Conservation (phyloP, 2,113 vertebrate genomes). For the Sylvilagus bachmani region DNA sequence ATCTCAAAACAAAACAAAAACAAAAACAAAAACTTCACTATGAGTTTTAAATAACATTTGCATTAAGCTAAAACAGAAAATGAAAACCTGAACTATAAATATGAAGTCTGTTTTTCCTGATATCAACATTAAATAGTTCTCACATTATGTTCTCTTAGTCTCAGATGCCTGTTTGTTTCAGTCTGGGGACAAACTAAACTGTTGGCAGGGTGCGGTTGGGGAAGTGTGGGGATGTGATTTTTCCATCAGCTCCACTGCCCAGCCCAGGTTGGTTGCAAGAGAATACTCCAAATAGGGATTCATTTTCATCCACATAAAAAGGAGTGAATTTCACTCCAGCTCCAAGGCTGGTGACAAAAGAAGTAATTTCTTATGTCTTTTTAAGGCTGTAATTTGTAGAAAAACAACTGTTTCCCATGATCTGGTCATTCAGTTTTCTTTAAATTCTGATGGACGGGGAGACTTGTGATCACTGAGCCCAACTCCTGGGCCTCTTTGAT, state of each 20-base stretch:
- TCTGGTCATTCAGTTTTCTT: slow-evolving; percentile 30
- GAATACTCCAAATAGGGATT: background rate
- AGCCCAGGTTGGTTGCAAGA: background rate
- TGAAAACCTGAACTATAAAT: slow-evolving; percentile 40
- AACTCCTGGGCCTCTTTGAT: background rate
- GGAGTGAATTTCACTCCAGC: background rate
- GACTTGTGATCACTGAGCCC: slow-evolving; percentile 11
- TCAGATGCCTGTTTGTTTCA: background rate
- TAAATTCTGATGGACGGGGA: slow-evolving; percentile 5
- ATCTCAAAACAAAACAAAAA: too few species aligned
- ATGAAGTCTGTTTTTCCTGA: slow-evolving; percentile 6
- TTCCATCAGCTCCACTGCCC: background rate
- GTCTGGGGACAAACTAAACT: slow-evolving; percentile 28
- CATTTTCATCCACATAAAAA: background rate
- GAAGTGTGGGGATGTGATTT: background rate
- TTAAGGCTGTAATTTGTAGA: slow-evolving; percentile 17
- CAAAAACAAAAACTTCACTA: too few species aligned
- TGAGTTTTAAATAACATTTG: background rate
- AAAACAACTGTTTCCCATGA: background rate
- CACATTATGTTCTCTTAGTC: background rate
- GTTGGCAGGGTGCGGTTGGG: background rate
- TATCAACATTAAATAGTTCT: background rate
- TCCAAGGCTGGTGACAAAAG: background rate
- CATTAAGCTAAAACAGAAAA: slow-evolving; percentile 27
- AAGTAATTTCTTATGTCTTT: slow-evolving; percentile 53